A percentile compares a stretch with the other conserved stretches of the same genome.
Evolutionary conservation across 2,888 invertebrate species (phyloP).

Genomic region (Nymphalis urticae): DNA sequence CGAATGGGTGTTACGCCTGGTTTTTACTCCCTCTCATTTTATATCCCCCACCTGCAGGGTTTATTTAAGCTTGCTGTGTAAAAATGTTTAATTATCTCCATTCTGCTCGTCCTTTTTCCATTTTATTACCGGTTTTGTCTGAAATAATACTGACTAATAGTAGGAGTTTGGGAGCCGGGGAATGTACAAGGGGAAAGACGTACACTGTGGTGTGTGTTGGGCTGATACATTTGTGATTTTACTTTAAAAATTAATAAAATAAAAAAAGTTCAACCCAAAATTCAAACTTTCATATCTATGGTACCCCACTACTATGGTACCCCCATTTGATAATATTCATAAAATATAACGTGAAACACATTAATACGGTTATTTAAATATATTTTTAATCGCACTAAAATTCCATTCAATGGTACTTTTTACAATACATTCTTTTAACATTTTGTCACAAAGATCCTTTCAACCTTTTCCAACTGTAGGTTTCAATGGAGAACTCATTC

Average conservation of each 20-base stretch:
- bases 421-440: slow-evolving; percentile 33
- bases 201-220: too few relatives aligned
- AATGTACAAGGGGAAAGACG: slow-evolving; percentile 1
- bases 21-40: slow-evolving; percentile 37
- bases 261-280: too few relatives aligned
- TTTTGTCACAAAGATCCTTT: slow-evolving; percentile 40
- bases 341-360: too few relatives aligned
- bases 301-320: too few relatives aligned
- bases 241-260: too few relatives aligned
- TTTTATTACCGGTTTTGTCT: slow-evolving; percentile 33
- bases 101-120: slow-evolving; percentile 30
- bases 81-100: slow-evolving; percentile 40
- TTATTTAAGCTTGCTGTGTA: slow-evolving; percentile 40
- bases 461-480: slow-evolving; percentile 34
- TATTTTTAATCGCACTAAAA: slow-evolving; percentile 15
- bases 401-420: slow-evolving; percentile 22
- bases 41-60: slow-evolving; percentile 40
- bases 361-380: too few relatives aligned
- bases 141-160: slow-evolving; percentile 37
- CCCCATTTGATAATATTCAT: too few relatives aligned
- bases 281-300: too few relatives aligned
- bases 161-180: slow-evolving; percentile 18
- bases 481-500: slow-evolving; percentile 40
- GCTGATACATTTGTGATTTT: too few relatives aligned
- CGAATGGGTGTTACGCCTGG: slow-evolving; percentile 27